Evolutionary conservation across 2,888 invertebrate genomes (phyloP).

Genomic region (Julus scandinavius): DNA sequence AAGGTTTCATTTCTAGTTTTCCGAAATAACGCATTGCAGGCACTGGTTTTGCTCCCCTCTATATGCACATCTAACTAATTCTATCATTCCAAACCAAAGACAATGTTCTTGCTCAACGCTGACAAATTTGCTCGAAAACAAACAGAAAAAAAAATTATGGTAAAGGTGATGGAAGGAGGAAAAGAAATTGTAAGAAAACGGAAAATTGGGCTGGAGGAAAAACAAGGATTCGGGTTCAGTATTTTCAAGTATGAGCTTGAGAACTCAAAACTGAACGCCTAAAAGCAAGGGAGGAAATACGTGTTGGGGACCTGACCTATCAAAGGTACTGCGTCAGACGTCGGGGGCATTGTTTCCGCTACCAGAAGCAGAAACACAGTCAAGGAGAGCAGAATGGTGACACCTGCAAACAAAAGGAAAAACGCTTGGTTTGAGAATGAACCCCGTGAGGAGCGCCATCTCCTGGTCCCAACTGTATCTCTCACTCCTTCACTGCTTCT

Average conservation of each 20-base stretch:
- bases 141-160: neutral
- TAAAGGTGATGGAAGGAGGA: neutral
- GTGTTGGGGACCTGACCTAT: constrained; percentile 76
- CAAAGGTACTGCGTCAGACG: constrained; percentile 98
- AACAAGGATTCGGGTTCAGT: neutral
- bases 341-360: constrained; percentile 97
- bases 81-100: neutral
- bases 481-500: constrained; percentile 45
- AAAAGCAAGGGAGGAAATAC: constrained; percentile 45
- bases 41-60: neutral
- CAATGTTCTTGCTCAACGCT: neutral
- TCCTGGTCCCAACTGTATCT: constrained; percentile 49
- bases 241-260: neutral
- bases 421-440: constrained; percentile 53
- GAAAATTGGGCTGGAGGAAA: neutral
- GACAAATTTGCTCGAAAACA: neutral
- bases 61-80: neutral
- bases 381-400: constrained; percentile 95
- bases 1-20: too few relatives aligned
- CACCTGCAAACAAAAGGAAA: constrained; percentile 75
- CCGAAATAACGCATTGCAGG: too few relatives aligned
- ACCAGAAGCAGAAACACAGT: constrained; percentile 98
- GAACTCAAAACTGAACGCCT: neutral
- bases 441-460: constrained; percentile 46
- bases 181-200: neutral